A percentile compares a stretch with the other conserved stretches of the same genome.
Evolutionary conservation across 2,888 invertebrate genomes (phyloP).

Genomic region (Spilarctia lutea): DNA sequence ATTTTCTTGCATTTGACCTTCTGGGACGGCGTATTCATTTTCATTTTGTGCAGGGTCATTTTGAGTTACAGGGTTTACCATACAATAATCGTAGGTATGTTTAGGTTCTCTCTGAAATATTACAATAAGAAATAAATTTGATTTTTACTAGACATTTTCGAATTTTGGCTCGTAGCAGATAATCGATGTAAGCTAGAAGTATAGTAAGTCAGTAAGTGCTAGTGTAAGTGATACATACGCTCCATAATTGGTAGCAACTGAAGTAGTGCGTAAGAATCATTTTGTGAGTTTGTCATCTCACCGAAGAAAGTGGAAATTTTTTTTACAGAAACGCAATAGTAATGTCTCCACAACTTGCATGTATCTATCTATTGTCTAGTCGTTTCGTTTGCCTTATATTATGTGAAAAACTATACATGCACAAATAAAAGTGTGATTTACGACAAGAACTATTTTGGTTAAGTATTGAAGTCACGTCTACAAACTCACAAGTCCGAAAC

Average conservation of each 20-base stretch:
- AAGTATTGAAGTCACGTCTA: neutral
- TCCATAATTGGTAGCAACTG: neutral
- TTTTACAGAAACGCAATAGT: no score
- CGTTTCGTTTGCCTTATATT: no score
- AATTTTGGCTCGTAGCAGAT: neutral
- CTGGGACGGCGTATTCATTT: constrained; percentile 1
- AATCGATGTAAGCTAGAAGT: neutral
- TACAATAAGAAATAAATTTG: neutral
- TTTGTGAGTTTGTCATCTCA: neutral
- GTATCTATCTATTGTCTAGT: no score
- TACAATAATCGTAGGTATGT: constrained; percentile 6
- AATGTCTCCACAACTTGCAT: no score
- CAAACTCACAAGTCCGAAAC: neutral
- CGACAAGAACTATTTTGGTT: neutral
- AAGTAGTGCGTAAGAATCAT: neutral
- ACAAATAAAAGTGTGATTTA: neutral
- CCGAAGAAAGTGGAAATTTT: no score
- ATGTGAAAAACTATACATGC: no score
- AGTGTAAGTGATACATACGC: no score
- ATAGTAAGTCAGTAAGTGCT: no score
- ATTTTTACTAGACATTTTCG: neutral
- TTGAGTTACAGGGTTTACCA: neutral
- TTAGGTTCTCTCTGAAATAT: constrained; percentile 7
- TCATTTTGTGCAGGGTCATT: neutral
- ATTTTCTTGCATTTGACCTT: neutral